Percentiles rank a stretch among this genome's conserved stretches.
phyloP scores from a whole-genome alignment of 37 sponge, comb jelly and placozoan genomes.

The Beroe ovata region DNA sequence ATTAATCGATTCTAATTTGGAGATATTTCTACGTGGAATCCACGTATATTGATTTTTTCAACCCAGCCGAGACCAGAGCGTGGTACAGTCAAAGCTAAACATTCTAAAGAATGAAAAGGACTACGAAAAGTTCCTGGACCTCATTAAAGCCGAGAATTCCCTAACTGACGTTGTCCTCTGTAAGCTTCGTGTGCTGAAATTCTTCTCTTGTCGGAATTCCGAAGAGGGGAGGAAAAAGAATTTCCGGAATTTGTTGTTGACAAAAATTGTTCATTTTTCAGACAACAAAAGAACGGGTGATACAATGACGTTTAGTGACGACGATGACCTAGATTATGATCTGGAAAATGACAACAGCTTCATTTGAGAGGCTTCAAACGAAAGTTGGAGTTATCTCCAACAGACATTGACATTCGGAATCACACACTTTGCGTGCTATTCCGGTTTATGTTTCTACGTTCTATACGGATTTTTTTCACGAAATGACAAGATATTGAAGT shows the following conservation, averaged over 20 bases:
- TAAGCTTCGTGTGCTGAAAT: not conserved
- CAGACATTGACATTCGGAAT: too few species aligned
- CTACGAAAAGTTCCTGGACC: conserved; percentile 21
- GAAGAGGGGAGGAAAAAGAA: not conserved
- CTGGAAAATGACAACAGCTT: not conserved
- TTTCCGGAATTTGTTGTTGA: not conserved
- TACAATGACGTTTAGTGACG: not conserved
- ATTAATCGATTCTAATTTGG: too few species aligned
- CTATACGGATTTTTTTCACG: too few species aligned
- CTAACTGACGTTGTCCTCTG: conserved; percentile 36
- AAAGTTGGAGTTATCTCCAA: too few species aligned
- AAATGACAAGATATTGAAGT: too few species aligned
- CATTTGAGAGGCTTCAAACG: too few species aligned
- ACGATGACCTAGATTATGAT: conserved; percentile 17
- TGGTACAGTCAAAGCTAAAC: not conserved
- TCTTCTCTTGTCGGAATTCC: not conserved
- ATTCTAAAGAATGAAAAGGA: conserved; percentile 1
- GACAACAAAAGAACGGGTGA: not conserved
- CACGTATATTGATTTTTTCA: too few species aligned
- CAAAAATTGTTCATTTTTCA: not conserved
- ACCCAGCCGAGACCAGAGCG: too few species aligned
- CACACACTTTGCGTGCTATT: too few species aligned
- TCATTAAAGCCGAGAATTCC: conserved; percentile 2
- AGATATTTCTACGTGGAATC: too few species aligned
- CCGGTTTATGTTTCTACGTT: too few species aligned